A percentile compares a stretch with the other conserved stretches of the same genome.
Evolutionary conservation across 2,888 invertebrate species (phyloP).

Genomic region (Acanthosepion esculentum): DNA sequence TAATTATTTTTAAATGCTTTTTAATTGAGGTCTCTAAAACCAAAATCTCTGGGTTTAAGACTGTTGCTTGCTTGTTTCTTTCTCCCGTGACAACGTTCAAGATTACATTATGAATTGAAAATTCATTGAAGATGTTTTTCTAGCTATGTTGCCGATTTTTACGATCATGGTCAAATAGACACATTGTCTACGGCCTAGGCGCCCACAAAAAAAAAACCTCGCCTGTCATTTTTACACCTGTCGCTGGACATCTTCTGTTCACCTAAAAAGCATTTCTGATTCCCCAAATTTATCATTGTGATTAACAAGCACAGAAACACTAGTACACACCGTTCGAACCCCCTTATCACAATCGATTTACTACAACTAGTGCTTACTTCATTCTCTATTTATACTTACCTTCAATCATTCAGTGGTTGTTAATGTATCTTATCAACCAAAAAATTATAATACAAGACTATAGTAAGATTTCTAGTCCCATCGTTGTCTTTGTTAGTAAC

Average conservation of each 20-base stretch:
- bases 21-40: background rate
- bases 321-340: background rate
- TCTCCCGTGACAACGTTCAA: background rate
- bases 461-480: background rate
- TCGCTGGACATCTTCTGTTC: background rate
- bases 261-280: background rate
- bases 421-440: background rate
- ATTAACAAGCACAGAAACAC: background rate
- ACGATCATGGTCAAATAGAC: background rate
- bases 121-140: background rate
- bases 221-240: background rate
- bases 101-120: background rate
- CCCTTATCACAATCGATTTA: background rate
- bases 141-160: background rate
- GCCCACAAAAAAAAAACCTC: background rate
- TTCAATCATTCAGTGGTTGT: background rate
- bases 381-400: background rate
- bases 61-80: background rate
- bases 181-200: background rate
- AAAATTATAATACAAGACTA: background rate
- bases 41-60: background rate
- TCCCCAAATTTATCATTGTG: background rate
- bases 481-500: background rate
- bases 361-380: background rate
- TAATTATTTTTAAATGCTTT: background rate